Base-by-base conservation (phyloP, 1,140 invertebrate species). In the Drosophila repleta region DNA sequence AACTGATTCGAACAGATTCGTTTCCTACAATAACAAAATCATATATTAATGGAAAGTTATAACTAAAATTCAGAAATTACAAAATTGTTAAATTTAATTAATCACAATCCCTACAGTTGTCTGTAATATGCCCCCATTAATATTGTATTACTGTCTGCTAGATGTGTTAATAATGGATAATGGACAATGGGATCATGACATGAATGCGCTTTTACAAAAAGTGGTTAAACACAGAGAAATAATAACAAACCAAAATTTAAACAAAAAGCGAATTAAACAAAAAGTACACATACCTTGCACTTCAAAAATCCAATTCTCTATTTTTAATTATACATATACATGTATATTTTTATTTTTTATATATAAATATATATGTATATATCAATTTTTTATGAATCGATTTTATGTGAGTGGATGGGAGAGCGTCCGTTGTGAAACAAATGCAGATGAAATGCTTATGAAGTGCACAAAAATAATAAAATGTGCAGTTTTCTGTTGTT, bases 271-370 rank as follows among this genome's bases (percentile, higher is more conserved):
- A 39, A 74, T 84, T 43, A 8, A 39, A 74, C n/a, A 85, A 81
- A 85, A 87, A 66, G 82, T 87, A 87, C 82, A 87, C 82, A 87
- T 87, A 87, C 82, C 82, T 87, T 87, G 83, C 82, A 87, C 82
- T 87, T 57, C 37, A 87, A 75, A 79, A 63, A 72, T 87, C 83
- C 83, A 83, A 88, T 88, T 70, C 66, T 62, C 32, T 75, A 29
- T 57, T 58, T 60, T 62, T 35, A 20, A 43, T 63, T 68, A 13
- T 52, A 61, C 56, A 63, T 20, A 8, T 52, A 61, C 56, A 63
- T 20, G 4, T 49, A 20, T 41, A 35, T 17, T 39, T 55, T 61
- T 63, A 49, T 24, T 24, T 3, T 3, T 3, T 24, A 24, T 3
- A 29, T 1, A 18, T 13, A 21, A 21, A 21, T 21, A 13, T 46